phyloP scores from a whole-genome alignment of 2,888 invertebrate species.

The Macaria notata region DNA sequence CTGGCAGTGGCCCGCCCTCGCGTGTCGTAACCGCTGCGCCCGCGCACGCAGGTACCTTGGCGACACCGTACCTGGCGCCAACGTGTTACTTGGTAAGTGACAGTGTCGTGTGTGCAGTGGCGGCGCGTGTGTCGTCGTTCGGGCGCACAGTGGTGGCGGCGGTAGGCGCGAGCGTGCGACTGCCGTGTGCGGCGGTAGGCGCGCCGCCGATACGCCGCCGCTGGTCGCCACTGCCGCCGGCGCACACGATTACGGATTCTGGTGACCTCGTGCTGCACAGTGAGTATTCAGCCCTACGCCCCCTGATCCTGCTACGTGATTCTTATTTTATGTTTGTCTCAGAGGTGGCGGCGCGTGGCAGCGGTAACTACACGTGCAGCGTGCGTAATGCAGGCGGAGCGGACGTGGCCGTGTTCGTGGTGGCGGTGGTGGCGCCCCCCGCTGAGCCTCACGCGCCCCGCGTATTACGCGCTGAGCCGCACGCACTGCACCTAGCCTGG shows the following conservation, averaged over 20 bases:
- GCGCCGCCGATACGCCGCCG: constrained; percentile 84
- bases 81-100: too few species aligned
- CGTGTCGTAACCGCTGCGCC: constrained; percentile 81
- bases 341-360: constrained; percentile 84
- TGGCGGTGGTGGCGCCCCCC: constrained; percentile 59
- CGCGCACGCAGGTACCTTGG: constrained; percentile 67
- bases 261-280: constrained; percentile 86
- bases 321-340: constrained; percentile 1
- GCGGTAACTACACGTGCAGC: constrained; percentile 89
- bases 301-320: too few species aligned
- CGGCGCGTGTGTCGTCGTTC: constrained; percentile 90
- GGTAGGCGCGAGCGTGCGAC: constrained; percentile 82
- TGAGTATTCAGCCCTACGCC: constrained; percentile 51
- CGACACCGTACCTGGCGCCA: too few species aligned
- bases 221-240: constrained; percentile 81
- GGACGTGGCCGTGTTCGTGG: constrained; percentile 84
- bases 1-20: constrained; percentile 84
- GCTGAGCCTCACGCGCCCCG: constrained; percentile 85
- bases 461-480: constrained; percentile 77
- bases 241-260: constrained; percentile 78
- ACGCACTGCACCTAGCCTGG: constrained; percentile 83
- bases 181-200: constrained; percentile 87
- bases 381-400: constrained; percentile 90
- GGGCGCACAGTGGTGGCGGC: constrained; percentile 84
- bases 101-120: constrained; percentile 81